Conservation (phyloP, 2,888 invertebrate species). For the Cephus nigrinus region DNA sequence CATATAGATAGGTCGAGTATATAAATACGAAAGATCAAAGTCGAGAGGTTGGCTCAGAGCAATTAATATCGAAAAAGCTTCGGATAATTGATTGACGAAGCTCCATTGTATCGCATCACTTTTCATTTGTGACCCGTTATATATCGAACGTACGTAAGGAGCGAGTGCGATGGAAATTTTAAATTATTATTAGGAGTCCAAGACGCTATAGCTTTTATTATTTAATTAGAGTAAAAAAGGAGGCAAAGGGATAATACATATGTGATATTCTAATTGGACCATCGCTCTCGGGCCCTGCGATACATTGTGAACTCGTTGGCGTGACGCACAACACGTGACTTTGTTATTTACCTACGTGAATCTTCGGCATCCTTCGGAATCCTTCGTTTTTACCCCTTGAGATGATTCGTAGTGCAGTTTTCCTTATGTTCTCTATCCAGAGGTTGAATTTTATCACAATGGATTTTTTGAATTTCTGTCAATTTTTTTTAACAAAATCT, state of each 20-base stretch:
- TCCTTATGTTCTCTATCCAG: not conserved
- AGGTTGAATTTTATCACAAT: not conserved
- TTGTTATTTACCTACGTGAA: constrained; percentile 32
- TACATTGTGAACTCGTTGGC: constrained; percentile 54
- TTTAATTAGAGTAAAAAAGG: not conserved
- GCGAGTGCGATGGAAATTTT: not conserved
- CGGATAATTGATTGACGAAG: not conserved
- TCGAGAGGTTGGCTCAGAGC: not conserved
- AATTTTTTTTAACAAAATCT: too few relatives aligned
- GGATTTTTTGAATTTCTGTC: not conserved
- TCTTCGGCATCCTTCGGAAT: not conserved
- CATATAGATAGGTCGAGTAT: not conserved
- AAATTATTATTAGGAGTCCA: not conserved
- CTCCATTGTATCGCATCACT: constrained; percentile 30
- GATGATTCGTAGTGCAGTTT: not conserved
- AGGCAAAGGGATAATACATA: not conserved
- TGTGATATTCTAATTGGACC: not conserved
- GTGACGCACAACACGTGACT: constrained; percentile 50
- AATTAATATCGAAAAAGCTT: not conserved
- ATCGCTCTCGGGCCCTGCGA: constrained; percentile 31
- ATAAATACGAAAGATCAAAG: not conserved
- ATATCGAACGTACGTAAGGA: not conserved
- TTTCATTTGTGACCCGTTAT: constrained; percentile 37
- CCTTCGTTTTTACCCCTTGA: not conserved
- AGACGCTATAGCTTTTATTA: not conserved